phyloP scores from a whole-genome alignment of 1,140 invertebrate species.

The Solen grandis region DNA sequence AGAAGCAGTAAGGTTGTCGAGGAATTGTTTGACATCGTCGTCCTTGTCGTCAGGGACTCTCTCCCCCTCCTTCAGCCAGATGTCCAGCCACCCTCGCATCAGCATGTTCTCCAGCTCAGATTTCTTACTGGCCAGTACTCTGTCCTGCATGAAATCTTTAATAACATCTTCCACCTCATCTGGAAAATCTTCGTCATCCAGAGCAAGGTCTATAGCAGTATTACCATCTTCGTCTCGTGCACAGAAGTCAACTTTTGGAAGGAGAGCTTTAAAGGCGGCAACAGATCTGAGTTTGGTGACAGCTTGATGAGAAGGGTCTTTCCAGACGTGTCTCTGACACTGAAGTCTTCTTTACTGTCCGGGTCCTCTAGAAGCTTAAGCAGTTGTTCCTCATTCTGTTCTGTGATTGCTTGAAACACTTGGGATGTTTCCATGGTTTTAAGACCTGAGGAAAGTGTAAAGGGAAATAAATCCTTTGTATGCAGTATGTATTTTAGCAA shows the following conservation, averaged over 20 bases:
- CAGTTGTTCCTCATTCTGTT: conserved; percentile 30
- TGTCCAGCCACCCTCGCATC: conserved; percentile 60
- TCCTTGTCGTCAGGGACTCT: conserved; percentile 27
- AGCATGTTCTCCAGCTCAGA: conserved; percentile 51
- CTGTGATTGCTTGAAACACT: conserved; percentile 30
- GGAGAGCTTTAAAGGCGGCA: conserved; percentile 60
- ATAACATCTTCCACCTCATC: conserved; percentile 53
- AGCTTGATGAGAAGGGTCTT: conserved; percentile 62
- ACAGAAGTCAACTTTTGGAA: conserved; percentile 55
- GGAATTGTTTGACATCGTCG: conserved; percentile 56
- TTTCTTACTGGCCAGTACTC: conserved; percentile 50
- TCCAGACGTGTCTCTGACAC: conserved; percentile 50
- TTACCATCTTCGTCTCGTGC: conserved; percentile 58
- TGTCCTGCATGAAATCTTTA: conserved; percentile 35
- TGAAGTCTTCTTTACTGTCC: conserved; percentile 51
- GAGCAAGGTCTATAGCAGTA: conserved; percentile 62
- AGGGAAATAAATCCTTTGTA: too few relatives aligned
- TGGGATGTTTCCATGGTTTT: conserved; percentile 41
- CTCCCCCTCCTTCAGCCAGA: conserved; percentile 30
- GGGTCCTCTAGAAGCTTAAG: conserved; percentile 57
- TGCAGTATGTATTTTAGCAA: too few relatives aligned
- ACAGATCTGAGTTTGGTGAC: conserved; percentile 44
- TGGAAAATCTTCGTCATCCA: conserved; percentile 36
- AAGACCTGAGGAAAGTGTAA: too few relatives aligned
- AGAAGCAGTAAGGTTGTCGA: too few relatives aligned